Evolutionary conservation across 2,888 invertebrate species (phyloP).

Genomic region (Gastracanthus pulcherrimus): DNA sequence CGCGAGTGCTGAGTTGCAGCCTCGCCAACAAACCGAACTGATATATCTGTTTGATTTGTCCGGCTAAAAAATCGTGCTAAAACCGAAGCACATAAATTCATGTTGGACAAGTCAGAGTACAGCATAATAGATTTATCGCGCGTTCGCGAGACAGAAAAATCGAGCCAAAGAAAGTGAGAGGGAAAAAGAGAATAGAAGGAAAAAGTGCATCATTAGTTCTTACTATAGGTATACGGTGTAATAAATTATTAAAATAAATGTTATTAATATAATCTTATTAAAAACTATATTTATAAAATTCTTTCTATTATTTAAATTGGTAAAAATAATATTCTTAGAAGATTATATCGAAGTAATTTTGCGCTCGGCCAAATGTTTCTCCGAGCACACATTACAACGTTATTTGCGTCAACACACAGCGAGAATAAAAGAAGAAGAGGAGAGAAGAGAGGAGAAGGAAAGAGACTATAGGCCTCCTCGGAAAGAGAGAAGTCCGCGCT

Average conservation of each 20-base stretch:
- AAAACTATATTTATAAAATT: too few species aligned
- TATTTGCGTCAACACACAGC: not conserved
- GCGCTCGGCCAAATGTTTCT: not conserved
- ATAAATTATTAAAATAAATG: too few species aligned
- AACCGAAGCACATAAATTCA: conserved; percentile 34
- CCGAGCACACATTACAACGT: not conserved
- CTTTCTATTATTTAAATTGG: too few species aligned
- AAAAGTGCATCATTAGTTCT: not conserved
- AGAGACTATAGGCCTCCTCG: not conserved
- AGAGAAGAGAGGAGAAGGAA: not conserved
- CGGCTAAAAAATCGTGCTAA: conserved; percentile 1
- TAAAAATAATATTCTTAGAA: too few species aligned
- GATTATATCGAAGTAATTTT: too few species aligned
- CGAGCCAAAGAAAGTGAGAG: conserved; percentile 43
- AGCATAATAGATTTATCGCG: conserved; percentile 62
- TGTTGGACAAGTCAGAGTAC: conserved; percentile 56
- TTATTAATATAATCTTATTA: too few species aligned
- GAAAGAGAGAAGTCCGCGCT: conserved; percentile 16
- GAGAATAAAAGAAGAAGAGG: not conserved
- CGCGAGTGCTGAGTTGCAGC: not conserved
- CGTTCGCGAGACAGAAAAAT: not conserved
- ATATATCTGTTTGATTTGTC: conserved; percentile 37
- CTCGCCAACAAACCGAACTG: not conserved
- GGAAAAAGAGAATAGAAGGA: conserved; percentile 1
- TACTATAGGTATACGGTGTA: too few species aligned